Conservation (phyloP, 1,140 invertebrate genomes). For the Pomacea maculata region DNA sequence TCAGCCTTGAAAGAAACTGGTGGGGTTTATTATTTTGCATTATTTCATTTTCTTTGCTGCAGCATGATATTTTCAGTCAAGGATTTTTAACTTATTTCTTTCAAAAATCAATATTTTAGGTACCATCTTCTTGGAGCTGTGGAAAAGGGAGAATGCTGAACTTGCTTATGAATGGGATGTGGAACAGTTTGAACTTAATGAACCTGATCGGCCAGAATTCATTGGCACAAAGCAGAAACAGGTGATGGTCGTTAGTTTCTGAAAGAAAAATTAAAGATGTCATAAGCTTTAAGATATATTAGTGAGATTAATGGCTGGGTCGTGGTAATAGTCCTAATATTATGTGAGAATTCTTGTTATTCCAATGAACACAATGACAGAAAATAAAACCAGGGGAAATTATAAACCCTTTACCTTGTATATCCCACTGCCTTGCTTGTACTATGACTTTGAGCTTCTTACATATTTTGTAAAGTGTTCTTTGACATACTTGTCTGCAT, state of each 20-base stretch:
- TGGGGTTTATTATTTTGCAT: no score
- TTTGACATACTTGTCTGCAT: no score
- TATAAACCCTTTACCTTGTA: no score
- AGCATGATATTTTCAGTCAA: no score
- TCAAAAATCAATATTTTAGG: not conserved
- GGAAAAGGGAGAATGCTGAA: slow-evolving; percentile 51
- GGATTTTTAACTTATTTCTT: not conserved
- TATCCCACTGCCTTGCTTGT: no score
- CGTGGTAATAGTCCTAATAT: not conserved
- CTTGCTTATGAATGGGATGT: slow-evolving; percentile 68
- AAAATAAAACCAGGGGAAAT: no score
- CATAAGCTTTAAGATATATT: not conserved
- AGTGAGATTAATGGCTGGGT: not conserved
- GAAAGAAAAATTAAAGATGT: not conserved
- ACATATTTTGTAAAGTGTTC: no score
- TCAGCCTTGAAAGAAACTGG: not conserved
- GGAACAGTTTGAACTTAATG: slow-evolving; percentile 64
- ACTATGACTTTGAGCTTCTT: no score
- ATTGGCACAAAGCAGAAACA: slow-evolving; percentile 51
- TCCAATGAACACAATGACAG: no score
- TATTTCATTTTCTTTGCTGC: no score
- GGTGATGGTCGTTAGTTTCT: slow-evolving; percentile 18
- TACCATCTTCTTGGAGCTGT: not conserved
- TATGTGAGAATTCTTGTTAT: no score
- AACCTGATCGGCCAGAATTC: slow-evolving; percentile 66